Evolutionary conservation across 1,140 invertebrate species (phyloP), one percentile per base, ranked within the genome.

Genomic region (Palaemon carinicauda): DNA sequence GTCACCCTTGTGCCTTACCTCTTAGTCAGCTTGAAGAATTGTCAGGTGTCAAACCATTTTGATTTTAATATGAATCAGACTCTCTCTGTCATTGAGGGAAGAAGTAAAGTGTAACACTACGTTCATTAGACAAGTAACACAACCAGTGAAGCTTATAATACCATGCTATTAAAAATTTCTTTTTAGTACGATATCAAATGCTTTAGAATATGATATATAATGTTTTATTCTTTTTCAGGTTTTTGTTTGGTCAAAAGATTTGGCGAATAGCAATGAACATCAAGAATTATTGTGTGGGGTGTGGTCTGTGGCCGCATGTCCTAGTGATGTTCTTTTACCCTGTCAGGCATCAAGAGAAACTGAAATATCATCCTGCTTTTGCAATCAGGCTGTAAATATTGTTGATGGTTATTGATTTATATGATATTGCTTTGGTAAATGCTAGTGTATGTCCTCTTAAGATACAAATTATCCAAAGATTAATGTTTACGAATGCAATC

Each of bases 351-450:
- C 82, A 50, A 79, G 60, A 41, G 82, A 85, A 71, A 79, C 75
- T 33, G 74, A 85, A 50, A 31, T 85, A 12, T 50, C 82, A 14
- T 69, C 41, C 41, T 85, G 82, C 82, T 85, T 85, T 52, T 52
- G 33, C 21, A 14, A n/a, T 69, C 33, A 85, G n/a, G 82, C 51
- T 29, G 82, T 79, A 71, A 79, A 31, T 84, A 31, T 33, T 69
- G 17, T n/a, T n/a, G 24, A 24, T 69, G 21, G 17, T 24, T 69
- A 10, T 3, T 24, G n/a, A n/a, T 12, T 17, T 4, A 4, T n/a
- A 24, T 24, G 12, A 3, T n/a, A 41, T 69, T 69, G 3, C n/a
- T 24, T 69, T n/a, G n/a, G n/a, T n/a, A n/a, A n/a, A n/a, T n/a
- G 3, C 19, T 19, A 19, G 3, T 65, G 7, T 1, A 65, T 65